These are phyloP conservation scores for Sorex araneus DNA, from an alignment of 2,113 vertebrate species.

Conservation along the genomic window DNA sequence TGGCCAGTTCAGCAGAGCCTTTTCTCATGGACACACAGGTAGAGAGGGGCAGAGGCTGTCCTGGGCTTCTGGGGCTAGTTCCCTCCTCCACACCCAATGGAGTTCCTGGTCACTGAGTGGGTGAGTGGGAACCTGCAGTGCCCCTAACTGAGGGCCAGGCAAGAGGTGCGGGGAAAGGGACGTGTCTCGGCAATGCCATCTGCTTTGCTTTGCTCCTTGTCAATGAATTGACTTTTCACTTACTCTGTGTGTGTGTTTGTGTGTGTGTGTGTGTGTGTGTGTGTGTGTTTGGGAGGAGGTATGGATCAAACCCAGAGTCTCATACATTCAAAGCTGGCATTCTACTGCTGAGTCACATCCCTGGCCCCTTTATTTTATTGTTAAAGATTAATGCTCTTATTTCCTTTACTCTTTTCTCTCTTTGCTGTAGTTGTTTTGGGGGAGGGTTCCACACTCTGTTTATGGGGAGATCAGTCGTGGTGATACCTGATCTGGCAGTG, in stretches of 20 bases:
- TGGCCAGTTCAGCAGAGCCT: background rate
- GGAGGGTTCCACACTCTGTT: no score
- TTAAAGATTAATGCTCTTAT: background rate
- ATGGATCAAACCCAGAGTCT: no score
- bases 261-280: background rate
- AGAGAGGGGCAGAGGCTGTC: background rate
- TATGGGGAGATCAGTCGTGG: no score
- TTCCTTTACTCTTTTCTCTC: no score
- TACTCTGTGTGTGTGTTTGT: background rate
- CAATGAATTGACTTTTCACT: background rate
- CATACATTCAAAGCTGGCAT: no score
- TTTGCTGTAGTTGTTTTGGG: no score
- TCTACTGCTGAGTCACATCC: no score
- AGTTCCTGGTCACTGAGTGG: background rate
- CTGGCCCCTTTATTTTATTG: background rate
- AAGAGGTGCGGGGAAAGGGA: no score
- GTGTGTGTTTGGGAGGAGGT: no score
- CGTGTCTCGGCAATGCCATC: fast-evolving
- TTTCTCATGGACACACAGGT: conserved; percentile 47
- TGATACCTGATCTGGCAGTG: no score
- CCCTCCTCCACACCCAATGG: background rate
- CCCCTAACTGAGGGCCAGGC: background rate
- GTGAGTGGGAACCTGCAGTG: background rate
- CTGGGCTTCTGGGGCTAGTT: background rate
- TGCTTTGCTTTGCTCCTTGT: background rate